phyloP scores from a whole-genome alignment of 1,140 invertebrate genomes.

The Drosophila triauraria region DNA sequence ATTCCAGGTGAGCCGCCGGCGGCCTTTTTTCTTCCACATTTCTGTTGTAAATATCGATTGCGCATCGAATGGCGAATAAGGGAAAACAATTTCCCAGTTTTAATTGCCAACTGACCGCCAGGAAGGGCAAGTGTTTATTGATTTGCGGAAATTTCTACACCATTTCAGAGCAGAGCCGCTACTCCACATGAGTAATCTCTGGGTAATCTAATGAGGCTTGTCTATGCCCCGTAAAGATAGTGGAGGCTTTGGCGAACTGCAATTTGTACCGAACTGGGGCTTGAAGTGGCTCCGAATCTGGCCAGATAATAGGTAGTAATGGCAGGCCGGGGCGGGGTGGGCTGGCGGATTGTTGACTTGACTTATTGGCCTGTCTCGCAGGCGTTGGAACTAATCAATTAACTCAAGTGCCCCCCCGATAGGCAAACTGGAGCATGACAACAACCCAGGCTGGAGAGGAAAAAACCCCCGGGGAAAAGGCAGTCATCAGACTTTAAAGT shows the following conservation, averaged over 20 bases:
- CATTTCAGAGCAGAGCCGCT: constrained; percentile 8
- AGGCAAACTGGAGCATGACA: constrained; percentile 37
- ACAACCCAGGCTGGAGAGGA: neutral
- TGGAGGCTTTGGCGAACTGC: constrained; percentile 24
- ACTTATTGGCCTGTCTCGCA: constrained; percentile 53
- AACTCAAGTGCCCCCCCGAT: constrained; percentile 60
- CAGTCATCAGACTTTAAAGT: constrained; percentile 23
- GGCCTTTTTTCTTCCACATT: constrained; percentile 2
- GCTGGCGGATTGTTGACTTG: neutral
- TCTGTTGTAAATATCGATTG: constrained; percentile 49
- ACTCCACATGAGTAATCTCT: constrained; percentile 39
- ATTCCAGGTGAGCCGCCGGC: constrained; percentile 26
- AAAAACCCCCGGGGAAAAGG: constrained; percentile 1
- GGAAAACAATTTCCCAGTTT: constrained; percentile 33
- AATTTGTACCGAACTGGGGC: constrained; percentile 25
- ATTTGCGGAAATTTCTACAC: constrained; percentile 31
- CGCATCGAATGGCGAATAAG: constrained; percentile 15
- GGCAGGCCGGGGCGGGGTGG: too few relatives aligned
- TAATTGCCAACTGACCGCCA: neutral
- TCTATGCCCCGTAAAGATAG: constrained; percentile 49
- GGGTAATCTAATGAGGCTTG: constrained; percentile 15
- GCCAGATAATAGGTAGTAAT: constrained; percentile 44
- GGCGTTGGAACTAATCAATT: constrained; percentile 73
- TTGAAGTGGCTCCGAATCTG: constrained; percentile 31
- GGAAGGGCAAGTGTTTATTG: constrained; percentile 36